These are phyloP conservation scores for Resseliella maxima DNA, from an alignment of 2,888 invertebrate genomes.

Conservation along the genomic window DNA sequence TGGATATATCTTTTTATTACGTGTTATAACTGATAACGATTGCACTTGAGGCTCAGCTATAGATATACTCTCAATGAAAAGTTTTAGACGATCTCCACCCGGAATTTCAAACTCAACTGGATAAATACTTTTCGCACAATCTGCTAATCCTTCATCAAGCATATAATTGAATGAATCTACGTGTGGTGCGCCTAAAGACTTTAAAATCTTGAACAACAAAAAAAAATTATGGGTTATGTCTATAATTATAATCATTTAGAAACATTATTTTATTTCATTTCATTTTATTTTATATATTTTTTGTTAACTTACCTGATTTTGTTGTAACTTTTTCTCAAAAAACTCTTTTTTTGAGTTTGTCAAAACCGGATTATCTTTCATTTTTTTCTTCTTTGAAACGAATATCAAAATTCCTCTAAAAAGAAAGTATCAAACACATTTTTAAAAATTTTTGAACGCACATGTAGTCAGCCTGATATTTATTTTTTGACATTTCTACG, in stretches of 20 bases:
- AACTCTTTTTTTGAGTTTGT: constrained; percentile 65
- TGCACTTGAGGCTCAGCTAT: constrained; percentile 78
- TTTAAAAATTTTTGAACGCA: background rate
- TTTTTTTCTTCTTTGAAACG: no score
- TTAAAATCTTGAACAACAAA: constrained; percentile 70
- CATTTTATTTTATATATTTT: background rate
- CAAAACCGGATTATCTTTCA: constrained; percentile 63
- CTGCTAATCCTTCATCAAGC: constrained; percentile 78
- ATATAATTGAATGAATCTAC: constrained; percentile 94
- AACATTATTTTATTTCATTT: no score
- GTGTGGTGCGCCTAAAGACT: constrained; percentile 83
- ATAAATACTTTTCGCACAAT: constrained; percentile 74
- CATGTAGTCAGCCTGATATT: constrained; percentile 4
- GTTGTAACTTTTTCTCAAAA: constrained; percentile 62
- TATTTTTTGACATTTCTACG: background rate
- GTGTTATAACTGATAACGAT: constrained; percentile 74
- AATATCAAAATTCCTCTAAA: background rate
- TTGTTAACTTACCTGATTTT: constrained; percentile 64
- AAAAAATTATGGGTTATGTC: constrained; percentile 34
- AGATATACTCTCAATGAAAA: constrained; percentile 74
- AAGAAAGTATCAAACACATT: background rate
- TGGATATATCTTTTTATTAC: constrained; percentile 75
- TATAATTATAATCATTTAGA: no score
- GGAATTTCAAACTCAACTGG: constrained; percentile 78
- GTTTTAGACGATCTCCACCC: constrained; percentile 73